Evolutionary conservation across 2,888 invertebrate species (phyloP).

Genomic region (Thera obeliscata): DNA sequence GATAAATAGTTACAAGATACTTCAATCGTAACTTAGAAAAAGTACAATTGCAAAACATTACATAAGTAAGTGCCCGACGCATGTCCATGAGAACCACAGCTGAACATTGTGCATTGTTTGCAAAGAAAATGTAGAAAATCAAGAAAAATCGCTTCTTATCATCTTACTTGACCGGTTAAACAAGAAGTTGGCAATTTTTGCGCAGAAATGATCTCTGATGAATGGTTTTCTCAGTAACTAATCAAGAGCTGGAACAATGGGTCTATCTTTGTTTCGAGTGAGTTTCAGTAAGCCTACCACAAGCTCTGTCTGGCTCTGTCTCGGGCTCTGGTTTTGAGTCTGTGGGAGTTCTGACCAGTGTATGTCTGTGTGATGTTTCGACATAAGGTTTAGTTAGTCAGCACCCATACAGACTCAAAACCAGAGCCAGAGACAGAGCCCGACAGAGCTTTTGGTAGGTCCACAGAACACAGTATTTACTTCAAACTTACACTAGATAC

Average conservation of each 20-base stretch:
- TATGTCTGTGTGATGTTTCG: no score
- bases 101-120: constrained; percentile 49
- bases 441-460: no score
- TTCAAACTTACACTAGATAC: no score
- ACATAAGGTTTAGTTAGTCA: no score
- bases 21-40: background rate
- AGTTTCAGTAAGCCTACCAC: constrained; percentile 40
- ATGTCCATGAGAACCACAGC: constrained; percentile 38
- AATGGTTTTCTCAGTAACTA: constrained; percentile 45
- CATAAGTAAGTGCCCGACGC: background rate
- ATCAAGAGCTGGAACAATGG: constrained; percentile 55
- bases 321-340: no score
- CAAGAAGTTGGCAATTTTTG: constrained; percentile 49
- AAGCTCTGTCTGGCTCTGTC: no score
- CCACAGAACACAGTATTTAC: background rate
- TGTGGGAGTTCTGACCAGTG: no score
- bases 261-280: constrained; percentile 64
- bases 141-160: constrained; percentile 49
- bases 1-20: no score
- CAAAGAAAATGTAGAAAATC: constrained; percentile 43
- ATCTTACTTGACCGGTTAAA: constrained; percentile 60
- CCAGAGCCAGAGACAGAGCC: no score
- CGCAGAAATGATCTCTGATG: constrained; percentile 31
- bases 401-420: no score
- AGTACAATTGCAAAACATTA: constrained; percentile 15